phyloP scores from a whole-genome alignment of 2,888 invertebrate species.

The Amblyteles armatorius region DNA sequence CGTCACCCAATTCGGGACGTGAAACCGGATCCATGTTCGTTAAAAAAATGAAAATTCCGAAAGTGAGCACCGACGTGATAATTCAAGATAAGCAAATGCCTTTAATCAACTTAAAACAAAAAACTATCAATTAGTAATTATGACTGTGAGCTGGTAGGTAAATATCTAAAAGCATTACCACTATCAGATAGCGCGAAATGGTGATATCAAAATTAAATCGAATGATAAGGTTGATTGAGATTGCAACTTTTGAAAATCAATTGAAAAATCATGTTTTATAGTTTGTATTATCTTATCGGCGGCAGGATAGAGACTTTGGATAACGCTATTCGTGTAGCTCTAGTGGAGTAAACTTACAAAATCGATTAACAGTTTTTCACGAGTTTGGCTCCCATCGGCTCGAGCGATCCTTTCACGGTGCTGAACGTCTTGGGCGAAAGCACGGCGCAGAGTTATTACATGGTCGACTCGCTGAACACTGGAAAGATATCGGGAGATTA shows the following conservation, averaged over 20 bases:
- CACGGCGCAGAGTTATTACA: constrained; percentile 85
- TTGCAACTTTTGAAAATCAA: too few relatives aligned
- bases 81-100: not conserved
- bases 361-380: constrained; percentile 71
- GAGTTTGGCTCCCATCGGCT: constrained; percentile 83
- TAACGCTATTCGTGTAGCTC: constrained; percentile 20
- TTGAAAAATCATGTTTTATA: too few relatives aligned
- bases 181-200: constrained; percentile 23
- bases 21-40: constrained; percentile 91
- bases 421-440: constrained; percentile 88
- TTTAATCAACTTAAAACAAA: not conserved
- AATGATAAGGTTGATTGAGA: not conserved
- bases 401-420: constrained; percentile 85
- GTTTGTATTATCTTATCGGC: too few relatives aligned
- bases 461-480: constrained; percentile 87
- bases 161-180: not conserved
- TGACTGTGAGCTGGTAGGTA: not conserved
- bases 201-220: not conserved
- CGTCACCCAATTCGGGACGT: constrained; percentile 89
- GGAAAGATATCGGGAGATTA: constrained; percentile 85
- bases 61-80: constrained; percentile 85
- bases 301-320: not conserved
- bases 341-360: not conserved
- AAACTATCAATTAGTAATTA: constrained; percentile 8
- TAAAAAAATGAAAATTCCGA: constrained; percentile 91